Evolutionary conservation across 1,140 invertebrate species (phyloP), one percentile per base, ranked within the genome.

Genomic region (Sitodiplosis mosellana): DNA sequence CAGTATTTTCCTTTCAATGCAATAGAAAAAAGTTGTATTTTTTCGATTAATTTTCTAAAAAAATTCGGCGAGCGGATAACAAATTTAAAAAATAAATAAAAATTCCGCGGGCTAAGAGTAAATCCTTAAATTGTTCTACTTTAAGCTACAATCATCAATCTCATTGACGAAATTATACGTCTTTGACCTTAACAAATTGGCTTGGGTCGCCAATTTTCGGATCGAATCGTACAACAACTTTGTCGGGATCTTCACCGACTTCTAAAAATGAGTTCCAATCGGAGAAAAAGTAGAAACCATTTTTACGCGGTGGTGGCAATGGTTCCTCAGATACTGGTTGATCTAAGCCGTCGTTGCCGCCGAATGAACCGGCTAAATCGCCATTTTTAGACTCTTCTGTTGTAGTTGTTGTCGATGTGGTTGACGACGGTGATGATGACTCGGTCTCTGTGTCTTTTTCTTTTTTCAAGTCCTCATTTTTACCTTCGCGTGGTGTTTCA

Each of bases 191-290:
- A 49, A 83, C 60, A 58, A 86, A 87, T 61, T 79, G 72, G 44
- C 76, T 72, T 42, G 78, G 78, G 61, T 87, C 81, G 2, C 84
- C 84, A 40, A 79, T 71, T 67, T 82, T 83, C 0, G 84, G 84
- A 48, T 79, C 72, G 54, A 87, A 83, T 53, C 78, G 72, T 52
- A 87, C 70, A 10, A 27, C 80, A 1, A 87, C 76, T 62, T 80
- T 78, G 46, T 75, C 77, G 22, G 77, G 76, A 45, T 75, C 78
- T n/a, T 83, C 80, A 20, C 83, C 83, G 2, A 87, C 81, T 59
- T 86, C 81, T 3, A 87, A 65, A 55, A 88, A 88, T 12, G 79
- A 75, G 56, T 88, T 87, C 83, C 83, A 86, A 56, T 88, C 84
- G 1, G 86, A 66, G 46, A 86, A 70, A 63, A 84, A 86, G 56